Evolutionary conservation across 2,888 invertebrate species (phyloP), one percentile per base, ranked within the genome.

Genomic region (Buathra laborator): DNA sequence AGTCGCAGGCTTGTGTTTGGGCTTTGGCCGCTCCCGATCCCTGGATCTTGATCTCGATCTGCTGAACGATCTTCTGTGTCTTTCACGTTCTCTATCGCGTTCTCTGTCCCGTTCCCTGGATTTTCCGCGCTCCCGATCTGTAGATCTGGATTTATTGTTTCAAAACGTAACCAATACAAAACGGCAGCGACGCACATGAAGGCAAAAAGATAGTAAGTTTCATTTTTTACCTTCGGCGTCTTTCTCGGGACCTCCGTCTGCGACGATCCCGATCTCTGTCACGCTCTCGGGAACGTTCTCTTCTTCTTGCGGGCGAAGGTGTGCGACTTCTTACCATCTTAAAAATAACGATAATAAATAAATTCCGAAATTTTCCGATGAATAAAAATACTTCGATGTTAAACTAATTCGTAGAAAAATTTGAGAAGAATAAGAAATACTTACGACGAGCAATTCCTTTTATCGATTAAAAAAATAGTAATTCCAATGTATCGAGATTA

Each of bases 261-360:
- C 95, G 94, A 77, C 95, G 91, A 79, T 94, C 94, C 89, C 94
- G 94, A 83, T 95, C 94, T 80, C 94, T 90, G 70, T 94, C 95
- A 62, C 95, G 93, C 86, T 95, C 95, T 80, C 94, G 91, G n/a
- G 94, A 94, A 84, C 94, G 93, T 77, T 95, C 95, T 72, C 95
- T 94, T 86, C 95, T 93, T 91, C 95, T 94, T 80, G 93, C 92
- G 16, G 94, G 94, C 32, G 94, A 94, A 74, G 95, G 95, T 71
- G 95, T 94, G 85, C 95, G 94, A 90, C 95, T 94, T 88, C 95
- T 93, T 83, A 95, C 95, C 96, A 96, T 95, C 85, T 79, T n/a
- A 51, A 2, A 24, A 71, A 7, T 29, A 53, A 19, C 7, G 1
- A 16, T 14, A 59, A 29, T 5, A 29, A 59, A 53, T 9, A 10